Conservation (phyloP, 2,797 vertebrate species). For the Crocidura indochinensis region DNA sequence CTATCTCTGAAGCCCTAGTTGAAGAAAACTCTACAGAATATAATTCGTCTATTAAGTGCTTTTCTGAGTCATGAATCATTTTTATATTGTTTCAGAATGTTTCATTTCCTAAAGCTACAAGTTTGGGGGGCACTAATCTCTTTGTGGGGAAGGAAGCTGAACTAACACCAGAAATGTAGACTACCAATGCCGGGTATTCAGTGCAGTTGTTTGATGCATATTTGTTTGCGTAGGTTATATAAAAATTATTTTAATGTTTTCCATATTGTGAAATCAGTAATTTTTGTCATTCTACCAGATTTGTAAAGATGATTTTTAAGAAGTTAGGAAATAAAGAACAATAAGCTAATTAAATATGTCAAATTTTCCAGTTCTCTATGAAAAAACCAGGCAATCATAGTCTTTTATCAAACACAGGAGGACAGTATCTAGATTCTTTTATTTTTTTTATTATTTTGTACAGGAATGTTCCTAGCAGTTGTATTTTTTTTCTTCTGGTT, state of each 20-base stretch:
- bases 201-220: slow-evolving; percentile 30
- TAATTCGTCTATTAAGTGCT: background rate
- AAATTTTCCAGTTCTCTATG: background rate
- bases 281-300: slow-evolving; percentile 32
- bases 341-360: background rate
- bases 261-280: slow-evolving; percentile 1
- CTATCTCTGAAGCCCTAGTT: background rate
- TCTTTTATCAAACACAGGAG: background rate
- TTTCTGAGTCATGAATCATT: background rate
- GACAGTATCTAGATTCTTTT: slow-evolving; percentile 11
- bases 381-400: background rate
- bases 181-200: background rate
- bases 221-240: slow-evolving; percentile 48
- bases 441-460: too few species aligned
- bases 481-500: too few species aligned
- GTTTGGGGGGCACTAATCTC: background rate
- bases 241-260: slow-evolving; percentile 57
- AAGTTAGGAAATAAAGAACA: background rate
- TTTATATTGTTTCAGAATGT: slow-evolving; percentile 19
- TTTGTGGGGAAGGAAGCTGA: background rate
- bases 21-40: slow-evolving; percentile 16
- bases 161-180: slow-evolving; percentile 9
- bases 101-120: background rate
- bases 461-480: too few species aligned
- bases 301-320: slow-evolving; percentile 44